Conservation (phyloP, 2,888 invertebrate species). For the Heteromyza rotundicornis region DNA sequence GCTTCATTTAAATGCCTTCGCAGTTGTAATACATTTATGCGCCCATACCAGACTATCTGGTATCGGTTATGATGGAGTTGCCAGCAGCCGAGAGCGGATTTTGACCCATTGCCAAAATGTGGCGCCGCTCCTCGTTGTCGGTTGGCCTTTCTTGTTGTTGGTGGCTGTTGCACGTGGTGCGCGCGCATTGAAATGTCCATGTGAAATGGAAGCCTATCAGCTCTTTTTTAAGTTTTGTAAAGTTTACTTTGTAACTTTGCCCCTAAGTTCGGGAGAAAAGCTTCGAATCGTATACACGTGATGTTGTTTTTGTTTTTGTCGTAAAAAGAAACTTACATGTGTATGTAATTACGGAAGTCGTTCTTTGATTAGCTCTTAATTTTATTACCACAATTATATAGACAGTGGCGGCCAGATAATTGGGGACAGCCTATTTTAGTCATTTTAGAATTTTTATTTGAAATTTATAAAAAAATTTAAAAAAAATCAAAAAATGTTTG, state of each 20-base stretch:
- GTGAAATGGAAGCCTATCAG: background rate
- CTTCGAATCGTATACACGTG: background rate
- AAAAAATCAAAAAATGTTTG: no score
- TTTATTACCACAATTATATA: no score
- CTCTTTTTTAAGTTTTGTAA: slow-evolving; percentile 6
- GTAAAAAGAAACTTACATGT: background rate
- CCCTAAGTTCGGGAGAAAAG: background rate
- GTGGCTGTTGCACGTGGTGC: slow-evolving; percentile 57
- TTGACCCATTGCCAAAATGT: slow-evolving; percentile 19
- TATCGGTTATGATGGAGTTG: background rate
- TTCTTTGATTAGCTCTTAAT: no score
- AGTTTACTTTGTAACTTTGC: slow-evolving; percentile 7
- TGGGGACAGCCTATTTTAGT: no score
- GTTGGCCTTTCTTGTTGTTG: slow-evolving; percentile 1
- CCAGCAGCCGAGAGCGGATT: slow-evolving; percentile 7
- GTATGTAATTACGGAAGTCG: background rate
- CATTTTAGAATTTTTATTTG: no score
- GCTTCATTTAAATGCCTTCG: background rate
- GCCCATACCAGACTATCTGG: background rate
- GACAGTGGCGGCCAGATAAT: no score
- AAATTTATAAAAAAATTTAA: no score
- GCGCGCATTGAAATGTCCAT: slow-evolving; percentile 52
- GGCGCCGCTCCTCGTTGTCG: background rate
- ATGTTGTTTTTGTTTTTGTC: background rate
- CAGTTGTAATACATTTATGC: no score